Conservation (phyloP, 2,888 invertebrate genomes). For the Hecatera dysodea region DNA sequence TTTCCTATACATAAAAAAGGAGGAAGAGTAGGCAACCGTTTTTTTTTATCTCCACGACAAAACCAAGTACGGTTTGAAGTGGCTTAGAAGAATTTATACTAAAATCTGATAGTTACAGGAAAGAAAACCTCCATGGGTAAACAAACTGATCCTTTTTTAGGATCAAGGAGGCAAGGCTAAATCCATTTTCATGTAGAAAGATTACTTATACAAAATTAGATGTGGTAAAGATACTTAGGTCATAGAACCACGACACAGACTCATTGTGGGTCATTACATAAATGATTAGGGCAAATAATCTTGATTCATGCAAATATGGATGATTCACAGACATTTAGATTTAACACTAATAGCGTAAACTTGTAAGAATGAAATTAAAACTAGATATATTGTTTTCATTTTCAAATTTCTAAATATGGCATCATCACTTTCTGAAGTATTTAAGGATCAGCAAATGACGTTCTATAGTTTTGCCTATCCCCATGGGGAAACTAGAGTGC, state of each 20-base stretch:
- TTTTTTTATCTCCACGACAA: no score
- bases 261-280: constrained; percentile 30
- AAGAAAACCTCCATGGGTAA: neutral
- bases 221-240: neutral
- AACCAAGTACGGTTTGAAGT: no score
- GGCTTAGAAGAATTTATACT: neutral
- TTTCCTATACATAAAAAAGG: no score
- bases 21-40: no score
- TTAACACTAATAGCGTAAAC: constrained; percentile 43
- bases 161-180: neutral
- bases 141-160: neutral
- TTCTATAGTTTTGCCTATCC: no score
- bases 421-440: no score
- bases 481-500: no score
- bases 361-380: constrained; percentile 34
- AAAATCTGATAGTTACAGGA: neutral
- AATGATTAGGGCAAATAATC: constrained; percentile 40
- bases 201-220: neutral
- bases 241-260: neutral
- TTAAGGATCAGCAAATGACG: no score
- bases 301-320: constrained; percentile 42
- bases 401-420: no score
- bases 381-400: no score
- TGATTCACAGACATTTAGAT: constrained; percentile 48
- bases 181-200: neutral